Base-by-base conservation (phyloP, 2,113 vertebrate genomes). In the Callionymus lyra region DNA sequence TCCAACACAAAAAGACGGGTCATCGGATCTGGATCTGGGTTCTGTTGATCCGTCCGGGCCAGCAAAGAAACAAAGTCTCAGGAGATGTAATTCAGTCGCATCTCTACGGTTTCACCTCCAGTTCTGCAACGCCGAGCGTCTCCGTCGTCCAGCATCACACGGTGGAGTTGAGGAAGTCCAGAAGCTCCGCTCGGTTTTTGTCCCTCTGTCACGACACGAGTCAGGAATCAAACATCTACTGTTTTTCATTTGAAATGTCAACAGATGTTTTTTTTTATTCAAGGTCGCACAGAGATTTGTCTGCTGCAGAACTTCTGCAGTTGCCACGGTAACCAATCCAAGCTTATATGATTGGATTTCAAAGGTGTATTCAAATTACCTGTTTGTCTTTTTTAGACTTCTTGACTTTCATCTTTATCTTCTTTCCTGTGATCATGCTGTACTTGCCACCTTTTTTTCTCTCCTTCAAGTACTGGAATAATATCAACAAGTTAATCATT, bases 331-430 rank as follows among this genome's bases (percentile, higher is more conserved):
- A 12, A 12, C 32, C 33, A 34, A 3, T 17, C 11, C 10, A 8
- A 16, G 10, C 14, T 33, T 16, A 32, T 34, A 2, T 16, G 34
- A 9, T 5, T 9, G 1, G 10, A 32, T 6, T 38, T 8, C 8
- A 16, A 14, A 31, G 34, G 11, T 1, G 1, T 12, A n/a, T 6
- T 32, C 33, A 32, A 5, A 56, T 59, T 78, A 91, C 91, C 87
- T 91, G 87, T 71, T 93, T 92, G 73, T 93, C 90, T 58, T 89
- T 87, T 77, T 90, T 93, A 45, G 88, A 88, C 66, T 93, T 93
- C 76, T 93, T 92, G 56, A 94, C 86, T 78, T 88, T 93, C 90
- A 95, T 90, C 69, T 92, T 94, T 34, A 93, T 94, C 76, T 89
- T 93, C 77, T 90, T 92, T 63, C 91, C 90, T 19, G 90, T 90